A percentile compares a stretch with the other conserved stretches of the same genome.
Evolutionary conservation across 2,888 invertebrate species (phyloP).

Genomic region (Drosophila quinaria): DNA sequence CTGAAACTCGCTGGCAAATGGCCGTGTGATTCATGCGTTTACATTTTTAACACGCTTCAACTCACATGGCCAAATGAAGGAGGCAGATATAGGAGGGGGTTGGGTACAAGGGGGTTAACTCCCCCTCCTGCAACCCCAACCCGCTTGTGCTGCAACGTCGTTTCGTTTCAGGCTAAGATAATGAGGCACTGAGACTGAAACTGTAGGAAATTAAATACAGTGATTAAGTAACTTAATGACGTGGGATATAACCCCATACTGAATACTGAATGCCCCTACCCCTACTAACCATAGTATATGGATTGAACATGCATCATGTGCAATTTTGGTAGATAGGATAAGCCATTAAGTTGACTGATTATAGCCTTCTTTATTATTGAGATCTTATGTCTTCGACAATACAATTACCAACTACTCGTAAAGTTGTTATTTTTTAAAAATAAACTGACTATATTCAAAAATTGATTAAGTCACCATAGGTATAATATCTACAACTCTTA

Average conservation of each 20-base stretch:
- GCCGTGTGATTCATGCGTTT: slow-evolving; percentile 73
- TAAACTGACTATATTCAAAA: neutral
- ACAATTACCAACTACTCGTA: neutral
- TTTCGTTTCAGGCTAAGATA: slow-evolving; percentile 58
- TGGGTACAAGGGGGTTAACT: neutral
- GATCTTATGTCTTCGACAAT: slow-evolving; percentile 22
- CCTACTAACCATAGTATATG: neutral
- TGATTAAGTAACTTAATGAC: slow-evolving; percentile 81
- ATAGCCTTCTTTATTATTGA: slow-evolving; percentile 22
- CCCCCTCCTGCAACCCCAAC: neutral
- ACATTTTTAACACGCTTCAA: slow-evolving; percentile 73
- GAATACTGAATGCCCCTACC: slow-evolving; percentile 13
- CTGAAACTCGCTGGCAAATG: slow-evolving; percentile 50
- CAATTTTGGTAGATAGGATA: slow-evolving; percentile 40
- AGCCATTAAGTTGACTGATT: slow-evolving; percentile 52
- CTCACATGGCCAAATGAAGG: slow-evolving; percentile 54
- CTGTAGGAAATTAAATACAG: slow-evolving; percentile 76
- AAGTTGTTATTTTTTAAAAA: neutral
- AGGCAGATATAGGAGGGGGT: neutral
- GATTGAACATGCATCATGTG: slow-evolving; percentile 24
- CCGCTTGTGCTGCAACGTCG: slow-evolving; percentile 1
- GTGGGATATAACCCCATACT: slow-evolving; percentile 64
- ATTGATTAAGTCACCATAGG: no score
- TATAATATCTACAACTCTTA: neutral
- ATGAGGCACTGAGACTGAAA: slow-evolving; percentile 60